Evolutionary conservation across 2,888 invertebrate species (phyloP).

Genomic region (Dicyrtomina minuta): DNA sequence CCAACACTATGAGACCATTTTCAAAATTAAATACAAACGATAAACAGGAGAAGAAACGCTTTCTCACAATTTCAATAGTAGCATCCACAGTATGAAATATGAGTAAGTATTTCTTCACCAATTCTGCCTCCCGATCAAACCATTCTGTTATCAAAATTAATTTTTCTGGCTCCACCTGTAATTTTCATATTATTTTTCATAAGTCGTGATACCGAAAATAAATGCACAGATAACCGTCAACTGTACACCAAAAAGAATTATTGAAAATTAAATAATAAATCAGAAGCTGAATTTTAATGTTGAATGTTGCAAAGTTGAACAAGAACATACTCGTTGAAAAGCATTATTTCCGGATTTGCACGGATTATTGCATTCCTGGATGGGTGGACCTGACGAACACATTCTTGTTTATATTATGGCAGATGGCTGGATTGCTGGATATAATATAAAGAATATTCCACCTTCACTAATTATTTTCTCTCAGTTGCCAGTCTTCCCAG

Average conservation of each 20-base stretch:
- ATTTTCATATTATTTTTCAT: too few relatives aligned
- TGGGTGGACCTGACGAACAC: background rate
- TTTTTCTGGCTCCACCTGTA: background rate
- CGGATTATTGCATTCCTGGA: slow-evolving; percentile 4
- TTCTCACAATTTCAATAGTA: slow-evolving; percentile 74
- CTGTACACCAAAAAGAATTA: background rate
- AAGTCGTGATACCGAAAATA: too few relatives aligned
- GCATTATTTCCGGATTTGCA: background rate
- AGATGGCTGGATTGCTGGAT: too few relatives aligned
- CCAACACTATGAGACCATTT: too few relatives aligned
- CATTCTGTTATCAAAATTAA: slow-evolving; percentile 1
- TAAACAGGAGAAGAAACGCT: background rate
- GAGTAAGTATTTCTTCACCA: slow-evolving; percentile 72
- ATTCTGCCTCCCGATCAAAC: slow-evolving; percentile 70
- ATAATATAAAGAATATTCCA: too few relatives aligned
- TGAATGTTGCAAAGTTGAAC: too few relatives aligned
- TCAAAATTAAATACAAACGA: background rate
- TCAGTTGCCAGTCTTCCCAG: too few relatives aligned
- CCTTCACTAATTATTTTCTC: too few relatives aligned
- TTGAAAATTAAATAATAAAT: too few relatives aligned
- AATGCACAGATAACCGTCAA: too few relatives aligned
- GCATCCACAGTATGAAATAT: slow-evolving; percentile 75
- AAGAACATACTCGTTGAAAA: background rate
- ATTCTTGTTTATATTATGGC: too few relatives aligned
- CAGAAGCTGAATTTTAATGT: too few relatives aligned